Conservation (phyloP, 2,888 invertebrate genomes). For the Pristionchus maxplancki region DNA sequence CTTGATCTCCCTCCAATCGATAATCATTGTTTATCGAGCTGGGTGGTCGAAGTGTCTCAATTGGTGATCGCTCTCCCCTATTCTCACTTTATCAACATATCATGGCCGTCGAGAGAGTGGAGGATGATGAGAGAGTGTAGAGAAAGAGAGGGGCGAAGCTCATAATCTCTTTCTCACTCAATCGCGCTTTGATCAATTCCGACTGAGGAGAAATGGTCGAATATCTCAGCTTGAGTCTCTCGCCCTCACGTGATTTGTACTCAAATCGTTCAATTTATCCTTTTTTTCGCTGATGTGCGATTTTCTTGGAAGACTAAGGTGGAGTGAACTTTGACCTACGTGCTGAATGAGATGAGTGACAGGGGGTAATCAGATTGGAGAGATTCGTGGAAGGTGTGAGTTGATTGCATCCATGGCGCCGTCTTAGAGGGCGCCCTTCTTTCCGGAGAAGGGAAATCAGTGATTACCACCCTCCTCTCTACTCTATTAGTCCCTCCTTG, state of each 20-base stretch:
- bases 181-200: constrained; percentile 43
- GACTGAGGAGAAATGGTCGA: constrained; percentile 37
- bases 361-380: not conserved
- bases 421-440: not conserved
- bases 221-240: constrained; percentile 28
- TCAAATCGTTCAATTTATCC: not conserved
- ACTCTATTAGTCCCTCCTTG: not conserved
- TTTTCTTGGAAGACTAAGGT: not conserved
- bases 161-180: constrained; percentile 45
- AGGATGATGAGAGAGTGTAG: not conserved
- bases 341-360: not conserved
- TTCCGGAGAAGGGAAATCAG: not conserved
- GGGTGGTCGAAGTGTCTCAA: constrained; percentile 39
- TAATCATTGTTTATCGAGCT: constrained; percentile 9
- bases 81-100: constrained; percentile 36
- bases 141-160: constrained; percentile 45
- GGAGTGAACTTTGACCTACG: not conserved
- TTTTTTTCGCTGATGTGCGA: not conserved
- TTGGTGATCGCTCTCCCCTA: constrained; percentile 5
- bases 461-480: not conserved
- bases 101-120: constrained; percentile 19
- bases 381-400: constrained; percentile 14
- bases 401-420: not conserved
- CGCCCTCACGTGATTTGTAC: constrained; percentile 25
- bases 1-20: not conserved